Conservation (phyloP, 2,888 invertebrate species). For the Auanema sp. region DNA sequence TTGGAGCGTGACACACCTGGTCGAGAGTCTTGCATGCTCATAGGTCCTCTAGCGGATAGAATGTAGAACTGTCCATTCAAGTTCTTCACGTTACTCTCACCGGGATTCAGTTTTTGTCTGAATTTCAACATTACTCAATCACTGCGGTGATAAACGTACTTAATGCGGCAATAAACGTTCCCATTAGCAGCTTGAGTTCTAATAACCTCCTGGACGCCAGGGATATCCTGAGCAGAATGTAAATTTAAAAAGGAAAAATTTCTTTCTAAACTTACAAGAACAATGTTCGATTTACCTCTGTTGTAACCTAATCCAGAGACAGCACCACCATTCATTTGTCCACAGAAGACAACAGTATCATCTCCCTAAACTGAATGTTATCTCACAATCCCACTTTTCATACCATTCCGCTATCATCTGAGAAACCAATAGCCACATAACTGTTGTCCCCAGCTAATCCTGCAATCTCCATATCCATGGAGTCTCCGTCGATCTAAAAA, state of each 20-base stretch:
- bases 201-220: conserved; percentile 13
- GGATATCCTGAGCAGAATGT: conserved; percentile 1
- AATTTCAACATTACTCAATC: no score
- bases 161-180: conserved; percentile 18
- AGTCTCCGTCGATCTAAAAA: conserved; percentile 15
- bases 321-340: conserved; percentile 3
- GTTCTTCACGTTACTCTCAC: conserved; percentile 10
- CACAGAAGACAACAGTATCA: conserved; percentile 22
- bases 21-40: not conserved
- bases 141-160: conserved; percentile 5
- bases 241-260: not conserved
- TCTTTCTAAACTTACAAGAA: not conserved
- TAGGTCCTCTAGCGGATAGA: conserved; percentile 18
- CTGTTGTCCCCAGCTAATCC: conserved; percentile 7
- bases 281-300: conserved; percentile 2
- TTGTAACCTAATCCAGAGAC: conserved; percentile 14
- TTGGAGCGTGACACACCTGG: no score
- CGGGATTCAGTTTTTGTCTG: conserved; percentile 16
- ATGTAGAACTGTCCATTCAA: conserved; percentile 12
- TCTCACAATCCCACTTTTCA: not conserved
- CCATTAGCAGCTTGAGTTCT: conserved; percentile 14
- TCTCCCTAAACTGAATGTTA: conserved; percentile 20
- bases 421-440: conserved; percentile 29
- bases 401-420: conserved; percentile 23
- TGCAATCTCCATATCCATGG: conserved; percentile 16